Evolutionary conservation across 2,888 invertebrate species (phyloP), one percentile per base, ranked within the genome.

Genomic region (Nipponacmea schrenckii): DNA sequence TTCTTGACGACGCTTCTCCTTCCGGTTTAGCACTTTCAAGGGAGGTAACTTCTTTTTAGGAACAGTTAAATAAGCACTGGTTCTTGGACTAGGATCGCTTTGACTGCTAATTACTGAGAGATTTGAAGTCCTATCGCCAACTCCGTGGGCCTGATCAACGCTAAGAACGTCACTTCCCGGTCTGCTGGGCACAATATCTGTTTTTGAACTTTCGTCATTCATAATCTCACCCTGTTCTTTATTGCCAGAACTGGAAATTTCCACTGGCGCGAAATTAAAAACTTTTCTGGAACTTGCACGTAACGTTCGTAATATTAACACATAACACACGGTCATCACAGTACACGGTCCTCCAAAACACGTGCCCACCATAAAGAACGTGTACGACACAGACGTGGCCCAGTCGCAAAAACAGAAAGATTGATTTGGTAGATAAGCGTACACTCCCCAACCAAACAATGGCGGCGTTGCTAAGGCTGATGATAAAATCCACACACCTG

Each of bases 331-430:
- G 0, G 82, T 77, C 86, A 86, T 86, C 17, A 83, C 81, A 10
- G 74, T 62, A 56, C 80, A 84, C 0, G 86, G 86, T 24, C 82
- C 81, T 14, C 84, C 83, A 70, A 86, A 86, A 71, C 86, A 86
- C 26, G 79, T 76, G 1, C 75, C 76, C 8, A 85, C 81, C 86
- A 86, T 86, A 74, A 86, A 85, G 77, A 83, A 77, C 14, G 86
- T 83, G 72, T 85, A 86, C 15, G 83, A 79, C 50, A 76, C 68
- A 15, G 82, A 78, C 48, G 79, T 75, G 2, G 72, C 74, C 86
- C 86, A 86, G 14, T 82, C 72, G 74, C 85, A 85, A 76, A 85
- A 86, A 70, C 86, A 86, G 74, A 85, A 83, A 2, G 80, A 83
- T 64, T 85, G 83, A 14, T 73, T 73, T 0, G 77, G 76, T 8